phyloP scores from a whole-genome alignment of 2,888 invertebrate species.

The Meteorus colon region DNA sequence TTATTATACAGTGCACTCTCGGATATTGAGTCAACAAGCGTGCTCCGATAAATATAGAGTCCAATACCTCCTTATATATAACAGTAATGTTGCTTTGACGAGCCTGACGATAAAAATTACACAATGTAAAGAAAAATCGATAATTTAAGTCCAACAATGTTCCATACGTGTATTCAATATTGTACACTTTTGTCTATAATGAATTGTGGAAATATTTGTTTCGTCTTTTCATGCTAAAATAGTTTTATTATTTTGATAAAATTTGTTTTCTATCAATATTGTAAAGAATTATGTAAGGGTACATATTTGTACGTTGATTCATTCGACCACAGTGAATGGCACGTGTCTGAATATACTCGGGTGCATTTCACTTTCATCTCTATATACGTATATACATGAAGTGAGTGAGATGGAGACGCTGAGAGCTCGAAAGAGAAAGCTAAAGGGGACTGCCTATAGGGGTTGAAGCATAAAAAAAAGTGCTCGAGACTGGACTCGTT shows the following conservation, averaged over 20 bases:
- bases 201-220: too few relatives aligned
- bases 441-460: conserved; percentile 18
- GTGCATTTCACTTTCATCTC: conserved; percentile 56
- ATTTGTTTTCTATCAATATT: too few relatives aligned
- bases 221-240: too few relatives aligned
- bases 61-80: background rate
- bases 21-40: conserved; percentile 34
- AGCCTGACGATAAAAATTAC: background rate
- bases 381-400: conserved; percentile 34
- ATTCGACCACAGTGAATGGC: background rate
- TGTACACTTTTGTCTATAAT: too few relatives aligned
- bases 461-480: conserved; percentile 23
- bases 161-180: too few relatives aligned
- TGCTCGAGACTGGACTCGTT: conserved; percentile 35
- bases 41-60: background rate
- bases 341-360: conserved; percentile 16
- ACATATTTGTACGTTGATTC: too few relatives aligned
- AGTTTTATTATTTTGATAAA: too few relatives aligned
- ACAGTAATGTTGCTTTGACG: too few relatives aligned
- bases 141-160: too few relatives aligned
- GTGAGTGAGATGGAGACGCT: conserved; percentile 14
- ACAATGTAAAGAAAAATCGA: conserved; percentile 1
- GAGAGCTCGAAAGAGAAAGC: conserved; percentile 25
- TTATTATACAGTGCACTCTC: conserved; percentile 35
- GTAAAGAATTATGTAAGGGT: too few relatives aligned